A percentile compares a stretch with the other conserved stretches of the same genome.
phyloP scores from a whole-genome alignment of 2,113 vertebrate species.

The Macquaria australasica region DNA sequence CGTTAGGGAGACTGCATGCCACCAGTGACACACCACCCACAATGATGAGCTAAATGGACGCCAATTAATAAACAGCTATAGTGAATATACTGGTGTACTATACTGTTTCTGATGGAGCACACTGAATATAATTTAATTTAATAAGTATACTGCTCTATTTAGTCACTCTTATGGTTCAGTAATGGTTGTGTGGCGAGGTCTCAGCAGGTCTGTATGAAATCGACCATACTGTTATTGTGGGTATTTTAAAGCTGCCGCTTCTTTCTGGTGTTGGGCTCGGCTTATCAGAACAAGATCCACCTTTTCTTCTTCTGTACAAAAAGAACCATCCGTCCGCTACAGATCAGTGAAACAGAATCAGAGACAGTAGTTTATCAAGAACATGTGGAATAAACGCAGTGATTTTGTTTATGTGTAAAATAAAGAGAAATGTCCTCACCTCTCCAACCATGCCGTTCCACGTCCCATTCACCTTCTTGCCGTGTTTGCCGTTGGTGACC shows the following conservation, averaged over 20 bases:
- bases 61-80: not conserved
- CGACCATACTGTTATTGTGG: constrained; percentile 15
- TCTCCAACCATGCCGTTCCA: constrained; percentile 99
- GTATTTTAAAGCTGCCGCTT: constrained; percentile 37
- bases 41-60: not conserved
- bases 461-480: constrained; percentile 98
- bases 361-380: not conserved
- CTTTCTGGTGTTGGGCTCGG: not conserved
- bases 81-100: not conserved
- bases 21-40: constrained; percentile 5
- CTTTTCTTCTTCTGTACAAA: not conserved
- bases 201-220: constrained; percentile 45
- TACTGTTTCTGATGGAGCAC: not conserved
- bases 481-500: constrained; percentile 98
- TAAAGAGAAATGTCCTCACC: constrained; percentile 81
- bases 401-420: not conserved
- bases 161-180: constrained; percentile 13
- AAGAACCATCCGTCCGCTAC: not conserved
- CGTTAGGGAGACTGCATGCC: not conserved
- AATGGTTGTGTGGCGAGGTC: not conserved
- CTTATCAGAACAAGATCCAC: constrained; percentile 10
- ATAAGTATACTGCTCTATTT: not conserved
- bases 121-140: not conserved
- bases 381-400: not conserved
- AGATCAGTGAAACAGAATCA: not conserved